Conservation (phyloP, 2,797 vertebrate species). For the Poeciliopsis gracilis region DNA sequence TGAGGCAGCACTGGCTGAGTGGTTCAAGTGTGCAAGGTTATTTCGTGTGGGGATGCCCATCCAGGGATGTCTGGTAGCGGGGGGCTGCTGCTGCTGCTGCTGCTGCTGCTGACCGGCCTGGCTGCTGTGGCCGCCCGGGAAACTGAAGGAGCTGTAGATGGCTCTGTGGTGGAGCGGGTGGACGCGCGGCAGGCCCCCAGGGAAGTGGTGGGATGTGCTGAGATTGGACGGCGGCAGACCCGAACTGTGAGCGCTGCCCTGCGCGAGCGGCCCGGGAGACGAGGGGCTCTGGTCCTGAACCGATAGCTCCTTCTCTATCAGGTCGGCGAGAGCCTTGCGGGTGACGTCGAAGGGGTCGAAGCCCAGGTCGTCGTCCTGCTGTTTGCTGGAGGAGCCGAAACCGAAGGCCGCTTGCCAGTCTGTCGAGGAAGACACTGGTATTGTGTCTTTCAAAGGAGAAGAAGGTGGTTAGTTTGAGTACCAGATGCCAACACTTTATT, state of each 20-base stretch:
- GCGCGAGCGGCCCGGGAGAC: conserved; percentile 84
- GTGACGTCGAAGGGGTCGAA: conserved; percentile 99
- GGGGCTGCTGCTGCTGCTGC: conserved; percentile 71
- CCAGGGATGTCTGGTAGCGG: conserved; percentile 93
- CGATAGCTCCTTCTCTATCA: conserved; percentile 98
- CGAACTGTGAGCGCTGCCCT: conserved; percentile 72
- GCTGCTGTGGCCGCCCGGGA: conserved; percentile 85
- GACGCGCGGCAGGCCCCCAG: conserved; percentile 89
- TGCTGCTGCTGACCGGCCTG: conserved; percentile 73
- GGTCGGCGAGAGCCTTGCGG: conserved; percentile 97
- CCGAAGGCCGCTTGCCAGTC: conserved; percentile 99
- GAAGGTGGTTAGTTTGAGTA: conserved; percentile 10
- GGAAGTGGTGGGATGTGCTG: conserved; percentile 79
- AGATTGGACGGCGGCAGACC: conserved; percentile 73
- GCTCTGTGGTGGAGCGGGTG: conserved; percentile 95
- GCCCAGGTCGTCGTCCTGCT: conserved; percentile 98
- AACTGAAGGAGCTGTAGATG: conserved; percentile 96
- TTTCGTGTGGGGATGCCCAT: conserved; percentile 92
- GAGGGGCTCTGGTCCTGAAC: conserved; percentile 92
- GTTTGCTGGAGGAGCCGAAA: conserved; percentile 93
- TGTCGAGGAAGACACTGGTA: conserved; percentile 97
- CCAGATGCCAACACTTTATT: neutral
- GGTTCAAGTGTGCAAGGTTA: conserved; percentile 99
- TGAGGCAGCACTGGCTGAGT: conserved; percentile 95
- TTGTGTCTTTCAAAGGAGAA: conserved; percentile 86